Base-by-base conservation (phyloP, 2,888 invertebrate species). In the Leucophenga montana region DNA sequence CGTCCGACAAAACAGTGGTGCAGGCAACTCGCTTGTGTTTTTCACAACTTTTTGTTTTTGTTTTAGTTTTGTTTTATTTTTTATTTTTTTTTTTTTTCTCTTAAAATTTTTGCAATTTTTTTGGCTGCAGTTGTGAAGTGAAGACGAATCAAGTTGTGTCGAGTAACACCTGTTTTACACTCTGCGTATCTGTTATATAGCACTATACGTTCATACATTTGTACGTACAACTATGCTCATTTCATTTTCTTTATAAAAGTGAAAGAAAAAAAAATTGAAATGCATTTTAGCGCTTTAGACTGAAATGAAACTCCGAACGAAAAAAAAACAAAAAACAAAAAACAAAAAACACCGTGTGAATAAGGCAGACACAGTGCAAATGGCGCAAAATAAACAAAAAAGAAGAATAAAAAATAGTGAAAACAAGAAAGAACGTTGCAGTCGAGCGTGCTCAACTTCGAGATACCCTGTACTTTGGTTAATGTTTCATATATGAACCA, bases 151-250 rank as follows among this genome's bases (percentile, higher is more conserved):
- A 31, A 57, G 50, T 33, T 56, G 72, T 74, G 69, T 71, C 69
- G 27, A 72, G 18, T 72, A 71, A 72, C 80, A 83, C 83, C 83
- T 81, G 83, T 70, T 73, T 39, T 39, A 1, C 39, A 39, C 39
- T 11, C 39, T 39, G 39, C 39, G 39, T 39, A 39, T 39, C 8
- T 11, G 8, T 39, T 11, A 39, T 39, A 39, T 39, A 27, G 39
- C 39, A 39, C 3, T 1, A 39, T 39, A 39, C 9, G 1, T 11
- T 11, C 39, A 39, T 39, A 39, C 39, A 8, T 39, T 39, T 3
- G 39, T 39, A 39, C 11, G 11, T 39, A 11, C 11, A 39, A 5
- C 9, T 39, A 8, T 39, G 39, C 39, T 79, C 68, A 67, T 67
- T 50, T 67, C 65, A 65, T 68, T 39, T 61, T 73, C 39, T 62